Evolutionary conservation across 2,888 invertebrate species (phyloP), one percentile per base, ranked within the genome.

Genomic region (Bellardia bayeri): DNA sequence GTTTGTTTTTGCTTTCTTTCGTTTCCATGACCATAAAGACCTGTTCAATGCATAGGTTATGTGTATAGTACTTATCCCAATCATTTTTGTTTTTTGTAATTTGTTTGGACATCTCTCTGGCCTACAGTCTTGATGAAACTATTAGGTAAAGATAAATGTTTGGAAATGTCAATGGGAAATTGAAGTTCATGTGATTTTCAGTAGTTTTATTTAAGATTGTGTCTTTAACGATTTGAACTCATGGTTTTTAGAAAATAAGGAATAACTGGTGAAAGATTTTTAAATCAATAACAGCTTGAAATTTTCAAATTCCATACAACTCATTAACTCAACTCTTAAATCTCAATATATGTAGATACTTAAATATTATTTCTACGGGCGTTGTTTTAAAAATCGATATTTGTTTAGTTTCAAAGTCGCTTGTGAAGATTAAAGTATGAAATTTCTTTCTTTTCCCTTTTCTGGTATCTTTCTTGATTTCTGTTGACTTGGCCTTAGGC

Each of bases 391-490:
- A 37, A 37, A 37, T 37, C 37, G 3, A 37, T 37, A 1, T 3
- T 5, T 1, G 37, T 37, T 37, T 37, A 37, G 37, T 5, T 33
- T 37, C 37, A 37, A 37, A 37, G 7, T 45, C 30, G 5, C 7
- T 11, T 68, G 9, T 51, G 64, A 78, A 78, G 66, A 78, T 56
- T 54, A 78, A 78, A 78, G 66, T 78, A 56, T 45, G 2, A 33
- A 33, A 37, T 78, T 78, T 78, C 54, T 40, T 56, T 78, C 16
- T 40, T 56, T 78, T 13, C 3, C 68, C 23, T 56, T 54, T 33
- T 42, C n/a, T 33, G 58, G 16, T 51, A 40, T 13, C 37, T 33
- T 30, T 63, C 63, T 74, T 63, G 42, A 45, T 45, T 45, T 61
- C 23, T 37, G n/a, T 7, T 23, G 37, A n/a, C n/a, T n/a, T 75